phyloP scores from a whole-genome alignment of 2,113 vertebrate genomes.

The Thunnus maccoyii region DNA sequence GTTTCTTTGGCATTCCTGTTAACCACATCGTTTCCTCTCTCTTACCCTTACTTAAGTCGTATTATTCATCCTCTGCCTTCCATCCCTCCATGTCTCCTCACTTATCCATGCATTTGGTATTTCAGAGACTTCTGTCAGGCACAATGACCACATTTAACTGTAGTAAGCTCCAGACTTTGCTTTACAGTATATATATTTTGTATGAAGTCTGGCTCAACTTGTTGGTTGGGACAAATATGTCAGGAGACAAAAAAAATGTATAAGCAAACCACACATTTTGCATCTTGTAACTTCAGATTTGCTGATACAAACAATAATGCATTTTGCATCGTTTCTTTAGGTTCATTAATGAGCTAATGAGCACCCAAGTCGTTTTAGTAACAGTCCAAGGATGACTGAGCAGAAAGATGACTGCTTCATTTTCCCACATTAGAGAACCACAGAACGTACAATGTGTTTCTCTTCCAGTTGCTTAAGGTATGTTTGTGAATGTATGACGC shows the following conservation, averaged over 20 bases:
- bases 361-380: too few relatives aligned
- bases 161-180: neutral
- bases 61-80: constrained; percentile 30
- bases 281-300: too few relatives aligned
- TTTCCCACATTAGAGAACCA: too few relatives aligned
- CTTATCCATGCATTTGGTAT: neutral
- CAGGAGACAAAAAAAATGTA: neutral
- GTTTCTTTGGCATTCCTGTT: constrained; percentile 37
- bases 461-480: too few relatives aligned
- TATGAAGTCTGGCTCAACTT: neutral
- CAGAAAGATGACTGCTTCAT: too few relatives aligned
- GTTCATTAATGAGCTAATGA: too few relatives aligned
- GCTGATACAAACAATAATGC: too few relatives aligned
- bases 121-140: neutral
- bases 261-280: too few relatives aligned
- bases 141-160: constrained; percentile 1
- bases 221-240: neutral
- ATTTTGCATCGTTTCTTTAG: too few relatives aligned
- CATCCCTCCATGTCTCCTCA: neutral
- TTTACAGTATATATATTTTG: neutral
- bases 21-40: constrained; percentile 16
- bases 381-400: too few relatives aligned
- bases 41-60: constrained; percentile 29
- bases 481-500: too few relatives aligned
- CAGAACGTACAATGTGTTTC: too few relatives aligned